Evolutionary conservation across 2,888 invertebrate species (phyloP).

Genomic region (Pogonocherus hispidulus): DNA sequence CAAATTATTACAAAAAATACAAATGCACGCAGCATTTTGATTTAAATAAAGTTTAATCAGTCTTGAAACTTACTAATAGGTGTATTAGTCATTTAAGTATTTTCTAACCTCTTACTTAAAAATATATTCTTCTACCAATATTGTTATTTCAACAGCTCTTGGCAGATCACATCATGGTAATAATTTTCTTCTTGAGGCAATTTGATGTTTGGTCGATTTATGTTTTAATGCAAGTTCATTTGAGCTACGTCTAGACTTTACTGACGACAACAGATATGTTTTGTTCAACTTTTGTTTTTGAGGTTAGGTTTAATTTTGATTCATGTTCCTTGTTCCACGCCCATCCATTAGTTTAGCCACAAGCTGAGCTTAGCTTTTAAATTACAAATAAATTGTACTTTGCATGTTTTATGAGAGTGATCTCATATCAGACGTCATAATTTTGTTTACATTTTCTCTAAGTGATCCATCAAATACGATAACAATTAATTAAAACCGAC

Average conservation of each 20-base stretch:
- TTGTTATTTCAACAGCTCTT: neutral
- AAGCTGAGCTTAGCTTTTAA: too few relatives aligned
- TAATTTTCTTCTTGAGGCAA: neutral
- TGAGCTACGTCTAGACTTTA: neutral
- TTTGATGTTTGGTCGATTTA: conserved; percentile 21
- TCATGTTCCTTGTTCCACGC: conserved; percentile 6
- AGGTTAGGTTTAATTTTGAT: conserved; percentile 16
- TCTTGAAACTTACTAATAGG: conserved; percentile 35
- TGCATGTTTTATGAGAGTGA: neutral
- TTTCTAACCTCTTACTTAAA: conserved; percentile 1
- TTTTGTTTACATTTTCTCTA: conserved; percentile 8
- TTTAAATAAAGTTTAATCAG: conserved; percentile 39
- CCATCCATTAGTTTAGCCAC: conserved; percentile 1
- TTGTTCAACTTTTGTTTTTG: neutral
- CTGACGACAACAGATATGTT: neutral
- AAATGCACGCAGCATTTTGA: conserved; percentile 35
- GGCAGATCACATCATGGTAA: conserved; percentile 6
- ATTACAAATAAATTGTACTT: too few relatives aligned
- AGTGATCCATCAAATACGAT: conserved; percentile 14
- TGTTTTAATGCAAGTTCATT: neutral
- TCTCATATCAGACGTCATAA: conserved; percentile 15
- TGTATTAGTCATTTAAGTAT: conserved; percentile 19
- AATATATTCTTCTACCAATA: neutral
- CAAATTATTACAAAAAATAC: conserved; percentile 31
- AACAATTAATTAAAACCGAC: neutral